A percentile compares a stretch with the other conserved stretches of the same genome.
Conservation (phyloP, 2,797 vertebrate species). For the Morelia viridis region DNA sequence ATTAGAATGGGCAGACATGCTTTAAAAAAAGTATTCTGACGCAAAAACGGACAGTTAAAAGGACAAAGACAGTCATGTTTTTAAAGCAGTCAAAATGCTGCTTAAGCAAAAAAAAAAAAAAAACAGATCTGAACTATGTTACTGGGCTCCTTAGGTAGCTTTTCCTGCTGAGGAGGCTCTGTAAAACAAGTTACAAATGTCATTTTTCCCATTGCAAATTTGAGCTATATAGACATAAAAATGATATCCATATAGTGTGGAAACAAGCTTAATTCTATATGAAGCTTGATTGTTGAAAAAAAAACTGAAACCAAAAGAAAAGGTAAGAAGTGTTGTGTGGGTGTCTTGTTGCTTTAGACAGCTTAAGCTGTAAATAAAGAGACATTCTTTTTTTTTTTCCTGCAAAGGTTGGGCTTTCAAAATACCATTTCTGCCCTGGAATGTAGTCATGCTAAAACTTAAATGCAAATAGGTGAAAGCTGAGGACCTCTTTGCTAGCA, state of each 20-base stretch:
- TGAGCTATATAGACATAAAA: constrained; percentile 50
- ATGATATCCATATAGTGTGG: constrained; percentile 53
- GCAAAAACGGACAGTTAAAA: constrained; percentile 27
- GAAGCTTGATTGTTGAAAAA: constrained; percentile 29
- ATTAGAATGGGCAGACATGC: neutral
- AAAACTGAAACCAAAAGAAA: constrained; percentile 43
- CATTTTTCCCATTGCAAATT: constrained; percentile 37
- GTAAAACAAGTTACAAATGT: constrained; percentile 35
- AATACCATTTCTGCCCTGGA: constrained; percentile 46
- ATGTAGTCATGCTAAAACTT: constrained; percentile 46
- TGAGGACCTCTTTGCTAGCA: constrained; percentile 25
- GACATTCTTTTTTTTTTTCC: constrained; percentile 6
- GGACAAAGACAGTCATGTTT: constrained; percentile 34
- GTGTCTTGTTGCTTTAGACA: constrained; percentile 29
- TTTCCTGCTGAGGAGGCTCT: constrained; percentile 41
- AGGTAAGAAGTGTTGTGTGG: constrained; percentile 38
- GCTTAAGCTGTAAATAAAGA: constrained; percentile 24
- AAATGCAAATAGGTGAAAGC: constrained; percentile 40
- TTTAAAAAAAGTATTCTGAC: constrained; percentile 32
- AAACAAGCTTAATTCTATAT: constrained; percentile 40
- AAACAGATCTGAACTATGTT: constrained; percentile 19
- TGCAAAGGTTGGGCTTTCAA: constrained; percentile 33
- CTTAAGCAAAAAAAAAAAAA: constrained; percentile 33
- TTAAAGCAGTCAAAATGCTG: neutral
- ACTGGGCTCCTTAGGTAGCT: neutral